Conservation (phyloP, 2,888 invertebrate genomes). For the Thecophora atra region DNA sequence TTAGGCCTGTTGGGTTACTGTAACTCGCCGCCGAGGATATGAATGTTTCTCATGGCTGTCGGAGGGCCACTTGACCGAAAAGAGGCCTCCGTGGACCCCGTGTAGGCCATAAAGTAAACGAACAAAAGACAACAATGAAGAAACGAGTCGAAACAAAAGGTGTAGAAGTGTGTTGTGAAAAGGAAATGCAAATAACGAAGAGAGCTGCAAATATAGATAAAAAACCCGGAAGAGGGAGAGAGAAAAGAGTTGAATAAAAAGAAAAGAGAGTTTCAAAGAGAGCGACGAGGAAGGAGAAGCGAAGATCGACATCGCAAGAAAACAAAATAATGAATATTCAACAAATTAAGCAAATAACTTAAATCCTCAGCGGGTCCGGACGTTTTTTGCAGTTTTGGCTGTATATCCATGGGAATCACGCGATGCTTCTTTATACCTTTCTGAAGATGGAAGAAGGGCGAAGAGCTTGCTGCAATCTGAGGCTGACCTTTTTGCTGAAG, state of each 20-base stretch:
- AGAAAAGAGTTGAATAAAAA: background rate
- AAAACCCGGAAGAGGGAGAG: conserved; percentile 1
- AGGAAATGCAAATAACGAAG: background rate
- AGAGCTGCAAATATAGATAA: background rate
- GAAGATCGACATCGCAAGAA: background rate
- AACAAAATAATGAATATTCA: conserved; percentile 25
- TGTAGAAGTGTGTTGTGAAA: background rate
- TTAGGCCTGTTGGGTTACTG: background rate
- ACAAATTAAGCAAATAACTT: conserved; percentile 18
- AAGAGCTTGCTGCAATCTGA: background rate
- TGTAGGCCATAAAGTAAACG: conserved; percentile 23
- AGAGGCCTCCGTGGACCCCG: background rate
- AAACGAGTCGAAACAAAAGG: conserved; percentile 15
- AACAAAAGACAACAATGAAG: conserved; percentile 24
- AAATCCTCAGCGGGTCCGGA: conserved; percentile 9
- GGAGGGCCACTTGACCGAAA: conserved; percentile 7
- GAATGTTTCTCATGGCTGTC: background rate
- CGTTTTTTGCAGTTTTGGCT: background rate
- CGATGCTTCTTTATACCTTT: background rate
- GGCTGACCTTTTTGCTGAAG: background rate
- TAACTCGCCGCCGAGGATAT: background rate
- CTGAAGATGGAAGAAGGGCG: background rate
- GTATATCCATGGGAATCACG: conserved; percentile 8
- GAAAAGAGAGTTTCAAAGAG: background rate
- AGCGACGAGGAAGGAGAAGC: background rate